phyloP scores from a whole-genome alignment of 2,797 vertebrate genomes.

The Crax fasciolata region DNA sequence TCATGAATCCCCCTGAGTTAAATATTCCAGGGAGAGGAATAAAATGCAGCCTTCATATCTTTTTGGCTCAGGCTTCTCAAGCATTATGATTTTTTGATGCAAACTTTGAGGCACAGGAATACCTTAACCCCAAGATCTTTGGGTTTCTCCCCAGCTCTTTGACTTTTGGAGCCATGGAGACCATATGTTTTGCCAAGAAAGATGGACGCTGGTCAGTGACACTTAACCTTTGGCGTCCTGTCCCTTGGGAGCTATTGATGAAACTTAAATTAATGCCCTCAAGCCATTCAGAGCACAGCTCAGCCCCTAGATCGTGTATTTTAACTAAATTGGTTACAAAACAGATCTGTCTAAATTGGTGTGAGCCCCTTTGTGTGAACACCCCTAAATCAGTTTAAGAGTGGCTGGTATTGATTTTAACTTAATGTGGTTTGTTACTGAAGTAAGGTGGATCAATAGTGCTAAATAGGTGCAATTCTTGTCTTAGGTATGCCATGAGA shows the following conservation, averaged over 20 bases:
- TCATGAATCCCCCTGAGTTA: fast-evolving
- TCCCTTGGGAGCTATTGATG: neutral
- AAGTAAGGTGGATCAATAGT: slow-evolving; percentile 73
- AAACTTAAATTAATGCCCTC: slow-evolving; percentile 19
- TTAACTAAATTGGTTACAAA: slow-evolving; percentile 60
- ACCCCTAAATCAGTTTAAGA: slow-evolving; percentile 75
- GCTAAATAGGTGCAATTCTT: slow-evolving; percentile 70
- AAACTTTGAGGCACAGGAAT: neutral
- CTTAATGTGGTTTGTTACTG: slow-evolving; percentile 76
- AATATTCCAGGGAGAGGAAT: slow-evolving; percentile 25
- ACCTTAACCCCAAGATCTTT: neutral
- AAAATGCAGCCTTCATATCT: neutral
- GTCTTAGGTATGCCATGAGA: slow-evolving; percentile 27
- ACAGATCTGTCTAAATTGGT: slow-evolving; percentile 59
- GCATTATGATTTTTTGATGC: neutral
- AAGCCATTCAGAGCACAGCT: neutral
- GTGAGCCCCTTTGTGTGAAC: slow-evolving; percentile 63
- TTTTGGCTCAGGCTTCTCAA: neutral
- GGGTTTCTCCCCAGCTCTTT: neutral
- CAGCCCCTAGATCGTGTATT: neutral
- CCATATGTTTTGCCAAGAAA: neutral
- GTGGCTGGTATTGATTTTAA: slow-evolving; percentile 71
- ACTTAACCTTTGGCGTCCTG: neutral
- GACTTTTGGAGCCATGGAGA: neutral
- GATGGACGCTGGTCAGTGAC: neutral